Conservation (phyloP, 37 sponge, comb jelly and placozoan genomes). For the Cliona cf. orientalis region DNA sequence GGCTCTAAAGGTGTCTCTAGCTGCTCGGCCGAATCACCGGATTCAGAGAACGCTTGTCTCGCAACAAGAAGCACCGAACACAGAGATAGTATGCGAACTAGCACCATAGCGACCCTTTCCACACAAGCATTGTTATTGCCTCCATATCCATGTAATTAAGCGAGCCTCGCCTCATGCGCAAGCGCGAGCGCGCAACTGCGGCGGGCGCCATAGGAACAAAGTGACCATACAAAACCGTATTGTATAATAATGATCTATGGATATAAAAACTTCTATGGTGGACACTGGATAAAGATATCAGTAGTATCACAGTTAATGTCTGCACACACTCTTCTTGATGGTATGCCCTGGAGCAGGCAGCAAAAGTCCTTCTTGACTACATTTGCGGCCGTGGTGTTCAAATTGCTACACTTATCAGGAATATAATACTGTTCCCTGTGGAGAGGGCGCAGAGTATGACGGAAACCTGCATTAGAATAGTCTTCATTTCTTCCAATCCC, state of each 20-base stretch:
- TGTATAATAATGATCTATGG: background rate
- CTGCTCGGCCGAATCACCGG: too few relatives aligned
- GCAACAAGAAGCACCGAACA: background rate
- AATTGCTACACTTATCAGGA: background rate
- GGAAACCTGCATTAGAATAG: background rate
- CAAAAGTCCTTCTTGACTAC: constrained; percentile 2
- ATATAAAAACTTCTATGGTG: background rate
- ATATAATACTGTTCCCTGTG: background rate
- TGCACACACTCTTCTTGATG: background rate
- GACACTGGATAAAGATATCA: constrained; percentile 11
- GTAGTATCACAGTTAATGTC: background rate
- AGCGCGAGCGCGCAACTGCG: background rate
- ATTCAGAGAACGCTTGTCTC: too few relatives aligned
- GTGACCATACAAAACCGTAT: background rate
- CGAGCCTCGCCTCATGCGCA: background rate
- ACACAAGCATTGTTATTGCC: background rate
- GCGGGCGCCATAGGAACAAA: background rate
- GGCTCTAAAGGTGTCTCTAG: too few relatives aligned
- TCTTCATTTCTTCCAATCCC: too few relatives aligned
- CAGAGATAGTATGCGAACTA: too few relatives aligned
- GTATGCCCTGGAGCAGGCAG: too few relatives aligned
- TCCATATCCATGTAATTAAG: background rate
- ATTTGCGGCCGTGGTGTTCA: background rate
- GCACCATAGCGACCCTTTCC: background rate
- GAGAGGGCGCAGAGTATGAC: constrained; percentile 5